Base-by-base conservation (phyloP, 92 coral and sea anemone genomes). In the Anthopleura xanthogrammica region DNA sequence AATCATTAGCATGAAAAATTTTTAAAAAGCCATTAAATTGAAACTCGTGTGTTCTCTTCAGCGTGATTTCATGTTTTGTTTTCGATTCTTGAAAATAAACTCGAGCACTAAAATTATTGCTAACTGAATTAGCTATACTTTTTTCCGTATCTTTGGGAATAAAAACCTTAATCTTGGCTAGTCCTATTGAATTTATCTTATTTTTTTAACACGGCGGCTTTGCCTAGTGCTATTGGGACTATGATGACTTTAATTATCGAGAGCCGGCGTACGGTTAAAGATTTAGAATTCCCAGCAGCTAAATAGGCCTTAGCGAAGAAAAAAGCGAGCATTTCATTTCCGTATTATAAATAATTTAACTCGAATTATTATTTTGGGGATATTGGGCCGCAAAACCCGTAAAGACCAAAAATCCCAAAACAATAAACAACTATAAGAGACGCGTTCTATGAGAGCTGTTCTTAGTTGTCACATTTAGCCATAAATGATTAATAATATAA, bases 1-100 rank as follows among this genome's bases (percentile, higher is more conserved):
- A 68, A 36, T 68, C 16, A 68, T 68, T 68, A 68, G 74, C 74
- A 68, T 29, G 41, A 68, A 68, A 12, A 68, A 68, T 68, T 29
- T 29, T 29, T 7, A 1, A 13, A 68, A 36, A 68, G 7, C 11
- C 41, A 68, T 68, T 68, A 29, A 68, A 68, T 68, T 42, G 74
- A 68, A 68, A 68, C 41, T 68, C 42, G 6, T 29, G 43, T 68
- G 74, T 23, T 23, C 42, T 9, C 36, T 10, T 0, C 12, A 64
- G 29, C 72, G 20, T 46, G 50, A 46, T 46, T 46, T 9, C 7
- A 2, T 2, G 50, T 46, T 46, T 19, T 62, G 10, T 17, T 22
- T 62, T 62, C 17, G 29, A 46, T 46, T 62, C 22, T 62, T n/a
- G 36, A 19, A 62, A 62, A 14, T 54, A 54, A 54, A 54, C 17